A percentile compares a stretch with the other conserved stretches of the same genome.
Evolutionary conservation across 2,888 invertebrate genomes (phyloP).

Genomic region (Rhagonycha lutea): DNA sequence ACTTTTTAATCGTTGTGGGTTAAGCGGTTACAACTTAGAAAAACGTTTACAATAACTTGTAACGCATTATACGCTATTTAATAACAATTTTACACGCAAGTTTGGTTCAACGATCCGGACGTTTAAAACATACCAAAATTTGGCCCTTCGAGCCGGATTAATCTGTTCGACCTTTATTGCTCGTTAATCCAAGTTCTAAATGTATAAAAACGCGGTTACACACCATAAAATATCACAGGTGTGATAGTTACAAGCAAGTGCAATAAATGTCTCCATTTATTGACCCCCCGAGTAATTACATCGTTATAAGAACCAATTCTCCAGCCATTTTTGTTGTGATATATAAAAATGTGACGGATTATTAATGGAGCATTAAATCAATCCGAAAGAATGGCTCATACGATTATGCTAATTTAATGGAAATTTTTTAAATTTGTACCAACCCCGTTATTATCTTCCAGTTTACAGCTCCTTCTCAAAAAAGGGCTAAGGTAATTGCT

Average conservation of each 20-base stretch:
- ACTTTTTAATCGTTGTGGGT: not conserved
- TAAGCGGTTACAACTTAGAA: not conserved
- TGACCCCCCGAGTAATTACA: not conserved
- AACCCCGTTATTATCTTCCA: not conserved
- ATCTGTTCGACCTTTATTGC: not conserved
- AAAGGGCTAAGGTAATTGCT: not conserved
- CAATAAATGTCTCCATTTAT: not conserved
- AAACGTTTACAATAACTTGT: not conserved
- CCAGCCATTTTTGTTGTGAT: not conserved
- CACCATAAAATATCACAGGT: not conserved
- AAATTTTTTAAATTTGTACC: not conserved
- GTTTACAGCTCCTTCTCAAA: not conserved
- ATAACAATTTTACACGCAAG: conserved; percentile 2
- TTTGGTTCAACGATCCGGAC: not conserved
- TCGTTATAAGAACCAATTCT: not conserved
- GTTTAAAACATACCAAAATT: not conserved
- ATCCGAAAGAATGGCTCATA: not conserved
- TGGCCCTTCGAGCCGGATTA: not conserved
- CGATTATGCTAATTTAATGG: not conserved
- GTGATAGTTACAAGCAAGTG: not conserved
- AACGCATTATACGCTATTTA: conserved; percentile 1
- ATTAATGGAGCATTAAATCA: not conserved
- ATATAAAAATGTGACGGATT: not conserved
- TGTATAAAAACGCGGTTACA: not conserved
- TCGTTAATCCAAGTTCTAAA: not conserved